These are phyloP conservation scores for Dolichallabes microphthalmus DNA, from an alignment of 2,113 vertebrate genomes.

Conservation along the genomic window DNA sequence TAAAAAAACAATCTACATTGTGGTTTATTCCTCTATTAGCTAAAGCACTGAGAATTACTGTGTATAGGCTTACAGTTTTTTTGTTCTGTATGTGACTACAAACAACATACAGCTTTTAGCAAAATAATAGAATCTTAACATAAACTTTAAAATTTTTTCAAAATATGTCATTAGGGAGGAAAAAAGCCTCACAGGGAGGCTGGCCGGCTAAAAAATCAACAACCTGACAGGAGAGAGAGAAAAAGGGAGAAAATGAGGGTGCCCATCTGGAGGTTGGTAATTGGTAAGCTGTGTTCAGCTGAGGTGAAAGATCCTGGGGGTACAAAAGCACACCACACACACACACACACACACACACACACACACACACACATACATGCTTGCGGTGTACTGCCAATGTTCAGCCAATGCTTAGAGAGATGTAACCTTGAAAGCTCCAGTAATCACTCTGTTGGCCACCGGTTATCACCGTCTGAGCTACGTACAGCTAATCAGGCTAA, in stretches of 20 bases:
- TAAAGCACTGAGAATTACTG: neutral
- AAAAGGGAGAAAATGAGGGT: constrained; percentile 24
- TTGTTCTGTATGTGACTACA: neutral
- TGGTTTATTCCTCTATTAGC: neutral
- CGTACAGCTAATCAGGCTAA: neutral
- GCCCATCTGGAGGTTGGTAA: constrained; percentile 35
- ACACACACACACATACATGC: neutral
- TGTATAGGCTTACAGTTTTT: neutral
- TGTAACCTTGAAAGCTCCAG: constrained; percentile 45
- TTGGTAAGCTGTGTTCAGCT: constrained; percentile 40
- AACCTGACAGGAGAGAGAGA: constrained; percentile 20
- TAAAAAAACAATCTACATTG: neutral
- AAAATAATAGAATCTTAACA: constrained; percentile 28
- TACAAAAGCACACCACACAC: neutral
- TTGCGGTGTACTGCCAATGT: constrained; percentile 26
- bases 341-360: constrained; percentile 15
- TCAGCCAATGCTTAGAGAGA: constrained; percentile 6
- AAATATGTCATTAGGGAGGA: constrained; percentile 46
- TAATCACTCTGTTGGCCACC: constrained; percentile 19
- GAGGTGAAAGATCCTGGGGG: constrained; percentile 39
- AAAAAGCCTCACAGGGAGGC: constrained; percentile 25
- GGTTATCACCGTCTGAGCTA: constrained; percentile 29
- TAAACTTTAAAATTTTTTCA: constrained; percentile 27
- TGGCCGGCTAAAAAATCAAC: constrained; percentile 15
- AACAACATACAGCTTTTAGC: neutral